Evolutionary conservation across 2,113 vertebrate genomes (phyloP).

Genomic region (Paraplagusia blochii): DNA sequence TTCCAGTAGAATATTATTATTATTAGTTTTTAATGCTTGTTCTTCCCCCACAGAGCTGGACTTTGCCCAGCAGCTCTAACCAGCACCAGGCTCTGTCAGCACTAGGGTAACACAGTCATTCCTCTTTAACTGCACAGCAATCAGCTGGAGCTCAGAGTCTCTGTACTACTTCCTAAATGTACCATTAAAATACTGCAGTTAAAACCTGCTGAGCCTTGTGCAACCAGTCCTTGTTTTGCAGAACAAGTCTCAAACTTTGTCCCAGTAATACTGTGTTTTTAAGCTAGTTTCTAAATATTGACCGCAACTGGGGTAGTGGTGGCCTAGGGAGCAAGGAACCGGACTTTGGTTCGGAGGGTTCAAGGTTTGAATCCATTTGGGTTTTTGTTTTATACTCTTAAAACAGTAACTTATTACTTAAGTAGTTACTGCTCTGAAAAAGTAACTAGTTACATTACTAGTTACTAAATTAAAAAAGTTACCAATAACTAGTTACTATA

Average conservation of each 20-base stretch:
- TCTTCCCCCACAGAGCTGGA: constrained; percentile 60
- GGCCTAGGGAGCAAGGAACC: too few species aligned
- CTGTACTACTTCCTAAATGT: constrained; percentile 24
- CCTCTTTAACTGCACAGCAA: constrained; percentile 48
- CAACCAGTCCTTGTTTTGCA: constrained; percentile 24
- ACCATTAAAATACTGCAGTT: constrained; percentile 30
- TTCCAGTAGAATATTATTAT: constrained; percentile 49
- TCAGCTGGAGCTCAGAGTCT: constrained; percentile 48
- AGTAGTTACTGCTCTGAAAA: too few species aligned
- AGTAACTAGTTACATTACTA: too few species aligned
- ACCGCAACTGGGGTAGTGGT: too few species aligned
- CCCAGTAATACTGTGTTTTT: constrained; percentile 24
- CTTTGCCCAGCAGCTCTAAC: constrained; percentile 61
- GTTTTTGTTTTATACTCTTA: too few species aligned
- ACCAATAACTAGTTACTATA: too few species aligned
- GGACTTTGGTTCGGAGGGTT: too few species aligned
- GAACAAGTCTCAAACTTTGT: constrained; percentile 29
- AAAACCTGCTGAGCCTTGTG: constrained; percentile 15
- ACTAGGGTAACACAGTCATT: constrained; percentile 54
- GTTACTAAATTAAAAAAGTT: too few species aligned
- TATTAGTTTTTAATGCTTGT: constrained; percentile 37
- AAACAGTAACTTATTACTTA: too few species aligned
- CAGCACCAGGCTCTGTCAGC: constrained; percentile 60
- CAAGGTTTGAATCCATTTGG: too few species aligned
- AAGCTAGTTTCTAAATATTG: too few species aligned